Conservation (phyloP, 2,113 vertebrate species). For the Amazona vittata region DNA sequence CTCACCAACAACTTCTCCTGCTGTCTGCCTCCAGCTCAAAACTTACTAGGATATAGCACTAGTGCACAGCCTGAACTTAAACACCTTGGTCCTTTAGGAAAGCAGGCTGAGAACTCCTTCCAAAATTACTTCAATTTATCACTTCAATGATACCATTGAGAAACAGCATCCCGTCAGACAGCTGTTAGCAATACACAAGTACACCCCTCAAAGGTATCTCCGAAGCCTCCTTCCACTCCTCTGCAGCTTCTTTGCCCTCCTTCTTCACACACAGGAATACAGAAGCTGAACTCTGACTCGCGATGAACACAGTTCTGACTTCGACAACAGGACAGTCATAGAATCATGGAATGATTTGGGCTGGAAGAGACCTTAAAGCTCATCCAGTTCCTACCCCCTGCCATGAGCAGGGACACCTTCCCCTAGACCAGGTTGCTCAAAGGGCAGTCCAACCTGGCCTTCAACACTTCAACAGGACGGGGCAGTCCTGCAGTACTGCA, state of each 20-base stretch:
- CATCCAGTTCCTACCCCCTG: neutral
- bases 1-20: neutral
- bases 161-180: neutral
- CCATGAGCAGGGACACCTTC: neutral
- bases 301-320: accelerated
- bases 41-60: accelerated
- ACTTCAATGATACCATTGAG: accelerated
- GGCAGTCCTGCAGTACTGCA: neutral
- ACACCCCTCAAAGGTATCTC: neutral
- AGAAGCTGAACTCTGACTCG: neutral
- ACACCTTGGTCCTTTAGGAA: neutral
- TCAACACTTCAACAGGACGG: accelerated
- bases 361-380: neutral
- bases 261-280: neutral
- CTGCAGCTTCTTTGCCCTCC: neutral
- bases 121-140: accelerated
- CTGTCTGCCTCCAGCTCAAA: neutral
- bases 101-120: too few species aligned
- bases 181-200: neutral
- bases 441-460: neutral
- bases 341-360: neutral
- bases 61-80: neutral
- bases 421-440: neutral
- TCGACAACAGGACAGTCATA: accelerated
- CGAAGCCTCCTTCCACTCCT: neutral